Conservation (phyloP, 1,140 invertebrate genomes). For the Scaptomyza hsui region DNA sequence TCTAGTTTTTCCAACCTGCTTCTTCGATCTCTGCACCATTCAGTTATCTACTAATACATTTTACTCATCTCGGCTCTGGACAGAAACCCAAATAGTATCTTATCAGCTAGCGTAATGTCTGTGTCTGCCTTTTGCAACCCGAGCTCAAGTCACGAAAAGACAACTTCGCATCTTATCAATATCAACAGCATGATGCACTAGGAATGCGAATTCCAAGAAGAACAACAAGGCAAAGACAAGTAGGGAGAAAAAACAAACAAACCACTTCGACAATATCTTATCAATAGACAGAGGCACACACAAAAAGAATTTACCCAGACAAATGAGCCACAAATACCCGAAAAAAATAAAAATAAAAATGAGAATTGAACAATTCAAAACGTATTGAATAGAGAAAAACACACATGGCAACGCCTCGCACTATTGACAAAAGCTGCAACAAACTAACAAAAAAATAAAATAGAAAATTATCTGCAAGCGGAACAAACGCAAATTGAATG, state of each 20-base stretch:
- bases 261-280: constrained; percentile 46
- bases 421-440: constrained; percentile 24
- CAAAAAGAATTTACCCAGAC: constrained; percentile 28
- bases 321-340: constrained; percentile 58
- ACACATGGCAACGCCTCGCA: constrained; percentile 24
- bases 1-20: background rate
- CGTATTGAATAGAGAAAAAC: constrained; percentile 29
- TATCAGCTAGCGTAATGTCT: constrained; percentile 34
- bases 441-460: constrained; percentile 19
- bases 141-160: constrained; percentile 23
- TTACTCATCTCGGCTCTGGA: constrained; percentile 6
- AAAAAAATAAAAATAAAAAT: constrained; percentile 1
- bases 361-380: constrained; percentile 35
- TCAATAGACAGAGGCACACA: constrained; percentile 30
- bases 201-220: constrained; percentile 41
- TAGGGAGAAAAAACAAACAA: constrained; percentile 22
- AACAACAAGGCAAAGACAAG: constrained; percentile 3
- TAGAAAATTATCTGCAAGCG: constrained; percentile 50
- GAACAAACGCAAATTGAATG: constrained; percentile 72
- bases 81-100: background rate
- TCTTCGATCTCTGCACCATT: constrained; percentile 22
- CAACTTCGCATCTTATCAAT: constrained; percentile 43
- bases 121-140: constrained; percentile 51
- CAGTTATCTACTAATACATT: constrained; percentile 7
- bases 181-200: constrained; percentile 30